A percentile compares a stretch with the other conserved stretches of the same genome.
Conservation (phyloP, 2,113 vertebrate genomes). For the Ursus arctos region DNA sequence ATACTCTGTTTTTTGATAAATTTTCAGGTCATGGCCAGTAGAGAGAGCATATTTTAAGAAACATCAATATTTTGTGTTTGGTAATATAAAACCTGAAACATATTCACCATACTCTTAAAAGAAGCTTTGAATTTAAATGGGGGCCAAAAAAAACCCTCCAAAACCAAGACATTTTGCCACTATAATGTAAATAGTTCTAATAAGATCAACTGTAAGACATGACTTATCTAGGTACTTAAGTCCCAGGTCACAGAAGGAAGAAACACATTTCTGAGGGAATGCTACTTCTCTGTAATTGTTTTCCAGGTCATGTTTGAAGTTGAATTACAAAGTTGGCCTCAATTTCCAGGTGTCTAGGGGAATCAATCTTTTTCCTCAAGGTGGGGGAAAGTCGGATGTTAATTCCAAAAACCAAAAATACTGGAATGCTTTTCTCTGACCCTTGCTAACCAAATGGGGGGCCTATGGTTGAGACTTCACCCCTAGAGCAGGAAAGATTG, state of each 20-base stretch:
- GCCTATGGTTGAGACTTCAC: background rate
- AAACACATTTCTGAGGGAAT: background rate
- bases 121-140: background rate
- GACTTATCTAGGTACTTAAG: background rate
- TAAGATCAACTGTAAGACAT: background rate
- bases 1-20: background rate
- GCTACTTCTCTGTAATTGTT: background rate
- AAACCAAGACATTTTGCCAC: background rate
- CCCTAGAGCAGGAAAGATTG: background rate
- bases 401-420: background rate
- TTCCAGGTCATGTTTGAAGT: background rate
- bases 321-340: background rate
- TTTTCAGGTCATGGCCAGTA: background rate
- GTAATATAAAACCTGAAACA: background rate
- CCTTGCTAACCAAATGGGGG: background rate
- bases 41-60: background rate
- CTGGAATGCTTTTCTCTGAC: background rate
- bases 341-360: background rate
- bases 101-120: background rate
- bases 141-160: background rate
- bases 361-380: background rate
- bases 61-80: background rate
- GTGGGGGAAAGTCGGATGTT: background rate
- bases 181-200: background rate
- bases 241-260: background rate